These are phyloP conservation scores for Stercorarius parasiticus DNA, from an alignment of 2,113 vertebrate genomes.

Conservation along the genomic window DNA sequence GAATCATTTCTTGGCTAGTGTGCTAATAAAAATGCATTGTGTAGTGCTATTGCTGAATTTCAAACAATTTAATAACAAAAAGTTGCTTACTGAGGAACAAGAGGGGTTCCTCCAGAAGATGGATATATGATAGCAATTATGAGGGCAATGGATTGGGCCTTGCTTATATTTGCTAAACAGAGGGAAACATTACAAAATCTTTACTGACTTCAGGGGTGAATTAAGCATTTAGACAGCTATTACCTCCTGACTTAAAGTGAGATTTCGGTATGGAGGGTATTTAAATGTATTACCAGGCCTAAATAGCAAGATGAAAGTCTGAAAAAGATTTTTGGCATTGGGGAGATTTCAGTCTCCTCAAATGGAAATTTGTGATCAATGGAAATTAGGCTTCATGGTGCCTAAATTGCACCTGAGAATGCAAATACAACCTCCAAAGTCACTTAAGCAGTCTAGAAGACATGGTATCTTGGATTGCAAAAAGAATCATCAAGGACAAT, in stretches of 20 bases:
- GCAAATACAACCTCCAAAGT: not conserved
- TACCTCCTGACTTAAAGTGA: not conserved
- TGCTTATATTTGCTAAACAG: not conserved
- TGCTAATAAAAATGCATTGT: conserved; percentile 22
- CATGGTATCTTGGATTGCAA: not conserved
- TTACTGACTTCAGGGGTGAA: not conserved
- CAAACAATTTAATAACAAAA: not conserved
- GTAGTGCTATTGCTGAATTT: conserved; percentile 9
- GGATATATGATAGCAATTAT: not conserved
- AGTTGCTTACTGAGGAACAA: not conserved
- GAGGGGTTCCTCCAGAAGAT: not conserved
- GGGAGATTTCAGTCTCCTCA: not conserved
- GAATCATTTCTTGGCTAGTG: not conserved
- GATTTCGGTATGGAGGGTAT: not conserved
- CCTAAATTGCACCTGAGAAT: not conserved
- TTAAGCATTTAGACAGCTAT: not conserved
- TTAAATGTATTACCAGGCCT: not conserved
- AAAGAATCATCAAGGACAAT: not conserved
- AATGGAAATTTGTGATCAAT: not conserved
- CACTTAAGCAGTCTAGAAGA: not conserved
- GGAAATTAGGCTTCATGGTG: not conserved
- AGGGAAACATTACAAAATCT: not conserved
- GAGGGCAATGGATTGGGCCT: not conserved
- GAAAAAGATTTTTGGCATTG: not conserved
- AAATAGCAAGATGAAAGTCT: not conserved